These are phyloP conservation scores for Apamea anceps DNA, from an alignment of 2,888 invertebrate species.

Conservation along the genomic window DNA sequence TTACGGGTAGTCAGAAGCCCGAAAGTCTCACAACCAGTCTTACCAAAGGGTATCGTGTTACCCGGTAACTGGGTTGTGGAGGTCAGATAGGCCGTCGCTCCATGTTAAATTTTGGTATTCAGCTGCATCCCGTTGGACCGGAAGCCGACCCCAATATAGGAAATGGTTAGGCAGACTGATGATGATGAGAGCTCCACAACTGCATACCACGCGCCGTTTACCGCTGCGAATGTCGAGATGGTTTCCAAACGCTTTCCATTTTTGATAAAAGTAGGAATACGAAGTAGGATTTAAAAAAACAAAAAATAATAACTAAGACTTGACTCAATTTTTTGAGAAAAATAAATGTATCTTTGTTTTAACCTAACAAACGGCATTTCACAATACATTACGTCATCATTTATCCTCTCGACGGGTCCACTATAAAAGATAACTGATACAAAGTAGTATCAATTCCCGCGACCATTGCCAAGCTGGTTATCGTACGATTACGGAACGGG, in stretches of 20 bases:
- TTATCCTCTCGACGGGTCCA: conserved; percentile 14
- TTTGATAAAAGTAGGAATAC: background rate
- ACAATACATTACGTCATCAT: conserved; percentile 34
- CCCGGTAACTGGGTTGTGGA: too few species aligned
- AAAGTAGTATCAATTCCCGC: conserved; percentile 56
- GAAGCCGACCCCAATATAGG: background rate
- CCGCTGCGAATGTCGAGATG: background rate
- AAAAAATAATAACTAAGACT: background rate
- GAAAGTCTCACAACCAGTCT: background rate
- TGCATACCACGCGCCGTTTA: background rate
- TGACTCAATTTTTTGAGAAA: background rate
- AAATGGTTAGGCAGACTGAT: too few species aligned
- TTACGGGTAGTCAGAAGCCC: background rate
- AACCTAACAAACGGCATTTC: conserved; percentile 9
- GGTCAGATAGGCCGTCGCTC: too few species aligned
- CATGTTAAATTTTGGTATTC: background rate
- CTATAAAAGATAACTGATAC: conserved; percentile 43
- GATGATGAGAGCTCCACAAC: background rate
- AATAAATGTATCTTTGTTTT: conserved; percentile 7
- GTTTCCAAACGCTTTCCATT: background rate
- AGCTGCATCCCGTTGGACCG: background rate
- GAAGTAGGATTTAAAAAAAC: too few species aligned
- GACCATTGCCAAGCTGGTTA: conserved; percentile 57
- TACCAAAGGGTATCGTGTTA: background rate
- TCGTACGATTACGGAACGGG: conserved; percentile 58